Evolutionary conservation across 1,140 invertebrate species (phyloP).

Genomic region (Trachelipus rathkii): DNA sequence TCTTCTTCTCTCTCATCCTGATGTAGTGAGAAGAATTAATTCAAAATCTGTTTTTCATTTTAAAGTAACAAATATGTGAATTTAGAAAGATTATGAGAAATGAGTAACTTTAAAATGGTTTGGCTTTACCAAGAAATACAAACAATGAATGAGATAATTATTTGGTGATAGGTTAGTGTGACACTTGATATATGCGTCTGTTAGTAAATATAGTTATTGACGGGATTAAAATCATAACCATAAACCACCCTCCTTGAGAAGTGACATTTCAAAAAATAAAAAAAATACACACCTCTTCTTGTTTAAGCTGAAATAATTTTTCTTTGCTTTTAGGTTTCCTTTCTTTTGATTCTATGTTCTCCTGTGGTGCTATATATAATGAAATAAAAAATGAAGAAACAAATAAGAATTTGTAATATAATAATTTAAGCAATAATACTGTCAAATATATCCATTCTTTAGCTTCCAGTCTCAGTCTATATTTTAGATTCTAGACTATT

Average conservation of each 20-base stretch:
- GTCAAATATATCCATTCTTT: no score
- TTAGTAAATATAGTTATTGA: not conserved
- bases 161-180: constrained; percentile 13
- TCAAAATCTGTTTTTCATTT: no score
- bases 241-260: no score
- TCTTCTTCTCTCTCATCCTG: no score
- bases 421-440: not conserved
- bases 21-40: no score
- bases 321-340: not conserved
- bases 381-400: not conserved
- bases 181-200: not conserved
- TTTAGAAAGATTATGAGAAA: no score
- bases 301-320: not conserved
- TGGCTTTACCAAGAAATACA: no score
- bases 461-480: no score
- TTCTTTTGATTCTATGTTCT: not conserved
- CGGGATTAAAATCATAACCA: no score
- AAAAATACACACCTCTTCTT: constrained; percentile 1
- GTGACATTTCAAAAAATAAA: not conserved
- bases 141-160: constrained; percentile 22
- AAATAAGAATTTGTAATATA: not conserved
- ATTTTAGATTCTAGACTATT: no score
- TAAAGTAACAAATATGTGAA: no score
- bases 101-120: no score
- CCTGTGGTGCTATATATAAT: not conserved